Evolutionary conservation across 2,888 invertebrate species (phyloP), one percentile per base, ranked within the genome.

Genomic region (Lysandra bellargus): DNA sequence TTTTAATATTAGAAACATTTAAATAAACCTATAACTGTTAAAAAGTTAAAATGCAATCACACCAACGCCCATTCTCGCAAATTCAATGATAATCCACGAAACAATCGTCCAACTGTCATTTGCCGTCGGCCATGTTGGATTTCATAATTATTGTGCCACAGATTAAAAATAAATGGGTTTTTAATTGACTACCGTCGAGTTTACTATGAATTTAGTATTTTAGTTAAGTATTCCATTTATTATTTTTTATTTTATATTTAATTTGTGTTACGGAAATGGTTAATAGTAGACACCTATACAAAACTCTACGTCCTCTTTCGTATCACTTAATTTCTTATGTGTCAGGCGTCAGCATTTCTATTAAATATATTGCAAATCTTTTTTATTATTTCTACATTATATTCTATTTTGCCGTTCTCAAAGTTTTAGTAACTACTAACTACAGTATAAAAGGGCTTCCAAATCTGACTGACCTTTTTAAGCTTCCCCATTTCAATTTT

Each of bases 71-170:
- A 57, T 53, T 76, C 57, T 53, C 57, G 76, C 76, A 76, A 76
- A 76, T 49, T 76, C 57, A 53, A 76, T 17, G 76, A 76, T 57
- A 33, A 57, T 57, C 53, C 53, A 76, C 53, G 57, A 57, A 76
- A 33, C 76, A 53, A 76, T 33, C 30, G 64, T 4, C 17, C 33
- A 69, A 69, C 69, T 69, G 69, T 69, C 69, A 69, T 37, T 69
- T 69, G 33, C 33, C 0, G 69, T 69, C 33, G 5, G 69, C 69
- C 69, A 69, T 69, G 33, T 69, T 69, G 69, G 33, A 33, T 69
- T 69, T 69, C 61, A 23, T 61, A 23, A 49, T 60, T 3, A 69
- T 33, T 69, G 33, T 69, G 17, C 69, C 69, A 69, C 69, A 69
- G 69, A 69, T 69, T 69, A 69, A 69, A 37, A 69, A 69, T 33